Evolutionary conservation across 2,113 vertebrate species (phyloP).

Genomic region (Pelodiscus sinensis): DNA sequence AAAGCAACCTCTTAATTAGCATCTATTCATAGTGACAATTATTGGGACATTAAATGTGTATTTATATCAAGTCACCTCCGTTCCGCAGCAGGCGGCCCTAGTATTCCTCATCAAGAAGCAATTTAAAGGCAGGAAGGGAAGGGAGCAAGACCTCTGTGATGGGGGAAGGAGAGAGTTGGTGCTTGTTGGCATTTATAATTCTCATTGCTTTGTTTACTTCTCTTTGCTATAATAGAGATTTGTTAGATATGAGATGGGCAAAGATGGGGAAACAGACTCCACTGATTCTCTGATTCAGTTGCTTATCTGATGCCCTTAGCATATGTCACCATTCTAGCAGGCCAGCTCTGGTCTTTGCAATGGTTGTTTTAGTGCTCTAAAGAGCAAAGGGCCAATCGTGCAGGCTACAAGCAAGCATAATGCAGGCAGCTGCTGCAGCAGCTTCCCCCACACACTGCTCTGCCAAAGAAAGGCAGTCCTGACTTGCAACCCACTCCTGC

Average conservation of each 20-base stretch:
- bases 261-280: not conserved
- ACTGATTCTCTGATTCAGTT: not conserved
- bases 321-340: not conserved
- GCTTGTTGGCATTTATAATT: not conserved
- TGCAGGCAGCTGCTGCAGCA: rapidly evolving
- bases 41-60: conserved; percentile 24
- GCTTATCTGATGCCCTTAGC: not conserved
- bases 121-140: not conserved
- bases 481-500: not conserved
- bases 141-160: rapidly evolving
- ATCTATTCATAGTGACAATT: conserved; percentile 31
- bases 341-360: not conserved
- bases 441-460: not conserved
- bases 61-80: conserved; percentile 3
- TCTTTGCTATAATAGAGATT: not conserved
- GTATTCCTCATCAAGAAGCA: not conserved
- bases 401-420: rapidly evolving
- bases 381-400: not conserved
- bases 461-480: not conserved
- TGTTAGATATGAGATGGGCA: not conserved
- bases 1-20: conserved; percentile 5
- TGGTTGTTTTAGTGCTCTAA: not conserved
- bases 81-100: not conserved
- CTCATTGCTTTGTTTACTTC: not conserved
- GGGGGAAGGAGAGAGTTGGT: not conserved